These are phyloP conservation scores for Pseudomyrmex concolor DNA, from an alignment of 1,140 invertebrate genomes.

Conservation along the genomic window DNA sequence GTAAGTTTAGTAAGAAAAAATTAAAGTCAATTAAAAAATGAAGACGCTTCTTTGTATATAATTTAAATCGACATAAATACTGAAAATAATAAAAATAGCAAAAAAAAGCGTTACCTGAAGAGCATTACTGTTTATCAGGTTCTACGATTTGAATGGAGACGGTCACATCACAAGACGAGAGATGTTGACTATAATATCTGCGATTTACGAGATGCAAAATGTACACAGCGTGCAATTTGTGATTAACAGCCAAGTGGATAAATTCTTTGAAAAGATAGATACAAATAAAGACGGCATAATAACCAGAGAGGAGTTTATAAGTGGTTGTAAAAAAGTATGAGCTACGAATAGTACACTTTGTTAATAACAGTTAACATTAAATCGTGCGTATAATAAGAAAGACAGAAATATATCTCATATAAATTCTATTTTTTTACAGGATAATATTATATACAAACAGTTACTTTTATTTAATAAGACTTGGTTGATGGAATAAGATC, in stretches of 20 bases:
- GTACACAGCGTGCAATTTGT: conserved; percentile 67
- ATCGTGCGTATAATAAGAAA: background rate
- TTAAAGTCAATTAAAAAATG: too few relatives aligned
- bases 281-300: conserved; percentile 78
- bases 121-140: conserved; percentile 61
- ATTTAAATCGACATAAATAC: background rate
- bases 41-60: too few relatives aligned
- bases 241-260: conserved; percentile 77
- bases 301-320: conserved; percentile 79
- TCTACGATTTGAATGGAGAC: conserved; percentile 81
- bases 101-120: conserved; percentile 41
- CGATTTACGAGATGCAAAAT: conserved; percentile 79
- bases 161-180: conserved; percentile 79
- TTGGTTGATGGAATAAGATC: conserved; percentile 53
- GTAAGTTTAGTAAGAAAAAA: too few relatives aligned
- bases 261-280: conserved; percentile 80
- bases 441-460: conserved; percentile 73
- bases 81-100: background rate
- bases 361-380: background rate
- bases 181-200: conserved; percentile 76
- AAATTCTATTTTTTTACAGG: conserved; percentile 70
- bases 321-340: conserved; percentile 78
- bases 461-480: conserved; percentile 73
- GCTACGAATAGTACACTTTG: background rate
- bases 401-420: background rate